Percentiles rank a stretch among this genome's conserved stretches.
These are phyloP conservation scores for Synanceia verrucosa DNA, from an alignment of 2,797 vertebrate species.

Conservation along the genomic window DNA sequence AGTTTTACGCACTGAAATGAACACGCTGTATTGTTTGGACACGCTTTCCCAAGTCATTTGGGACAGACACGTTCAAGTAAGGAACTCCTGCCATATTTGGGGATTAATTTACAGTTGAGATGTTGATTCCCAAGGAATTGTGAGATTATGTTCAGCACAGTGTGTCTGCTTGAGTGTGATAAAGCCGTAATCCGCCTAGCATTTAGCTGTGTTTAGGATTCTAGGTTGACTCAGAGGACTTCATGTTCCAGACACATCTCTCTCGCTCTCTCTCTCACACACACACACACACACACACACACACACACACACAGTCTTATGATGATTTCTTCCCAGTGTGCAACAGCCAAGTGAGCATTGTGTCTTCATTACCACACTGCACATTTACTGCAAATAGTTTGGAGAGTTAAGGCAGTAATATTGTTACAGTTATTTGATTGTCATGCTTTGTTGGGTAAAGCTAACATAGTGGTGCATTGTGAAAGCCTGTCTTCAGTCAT, in stretches of 20 bases:
- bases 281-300: neutral
- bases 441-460: neutral
- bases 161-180: constrained; percentile 67
- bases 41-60: constrained; percentile 25
- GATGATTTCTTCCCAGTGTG: constrained; percentile 18
- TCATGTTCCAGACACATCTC: constrained; percentile 33
- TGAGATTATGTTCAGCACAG: constrained; percentile 59
- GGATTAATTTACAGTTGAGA: constrained; percentile 71
- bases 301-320: constrained; percentile 8
- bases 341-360: constrained; percentile 29
- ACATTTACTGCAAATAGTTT: neutral
- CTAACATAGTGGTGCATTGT: neutral
- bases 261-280: neutral
- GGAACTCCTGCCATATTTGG: constrained; percentile 55
- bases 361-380: constrained; percentile 5
- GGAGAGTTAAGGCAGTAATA: neutral
- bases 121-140: constrained; percentile 62
- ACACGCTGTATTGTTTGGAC: constrained; percentile 40
- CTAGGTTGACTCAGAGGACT: constrained; percentile 56
- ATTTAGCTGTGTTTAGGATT: constrained; percentile 58
- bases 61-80: constrained; percentile 31
- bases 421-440: neutral
- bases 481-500: no score
- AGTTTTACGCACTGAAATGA: constrained; percentile 29
- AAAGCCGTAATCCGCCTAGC: constrained; percentile 69